phyloP scores from a whole-genome alignment of 2,888 invertebrate species.

The Ectemnius continuus region DNA sequence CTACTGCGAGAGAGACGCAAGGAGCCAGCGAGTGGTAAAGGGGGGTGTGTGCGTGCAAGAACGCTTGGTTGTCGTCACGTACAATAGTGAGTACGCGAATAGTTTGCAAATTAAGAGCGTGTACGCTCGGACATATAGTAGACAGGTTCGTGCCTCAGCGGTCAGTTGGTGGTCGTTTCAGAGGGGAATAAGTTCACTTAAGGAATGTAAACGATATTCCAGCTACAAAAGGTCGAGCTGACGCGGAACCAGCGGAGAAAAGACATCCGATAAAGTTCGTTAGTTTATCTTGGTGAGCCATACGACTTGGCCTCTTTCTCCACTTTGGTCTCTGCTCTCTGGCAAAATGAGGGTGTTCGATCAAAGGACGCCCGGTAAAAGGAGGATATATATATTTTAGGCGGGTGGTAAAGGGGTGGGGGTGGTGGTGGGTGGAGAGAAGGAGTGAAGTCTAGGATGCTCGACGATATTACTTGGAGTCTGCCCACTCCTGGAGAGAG shows the following conservation, averaged over 20 bases:
- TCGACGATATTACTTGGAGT: constrained; percentile 31
- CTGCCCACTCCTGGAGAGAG: not conserved
- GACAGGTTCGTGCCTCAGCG: constrained; percentile 12
- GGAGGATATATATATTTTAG: constrained; percentile 1
- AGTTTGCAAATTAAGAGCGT: constrained; percentile 64
- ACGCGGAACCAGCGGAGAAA: not conserved
- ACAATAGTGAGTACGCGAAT: constrained; percentile 51
- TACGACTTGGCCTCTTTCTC: too few species aligned
- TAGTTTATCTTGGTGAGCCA: not conserved
- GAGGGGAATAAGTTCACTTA: not conserved
- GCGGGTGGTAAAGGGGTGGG: too few species aligned
- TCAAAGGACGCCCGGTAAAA: not conserved
- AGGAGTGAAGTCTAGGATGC: constrained; percentile 6
- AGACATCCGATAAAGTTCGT: constrained; percentile 6
- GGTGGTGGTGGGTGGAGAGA: not conserved
- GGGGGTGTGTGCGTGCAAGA: constrained; percentile 31
- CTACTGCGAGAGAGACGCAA: not conserved
- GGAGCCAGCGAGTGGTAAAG: not conserved
- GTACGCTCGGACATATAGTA: constrained; percentile 24
- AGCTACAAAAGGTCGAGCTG: too few species aligned
- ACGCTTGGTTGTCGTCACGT: constrained; percentile 50
- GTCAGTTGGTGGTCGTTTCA: constrained; percentile 5
- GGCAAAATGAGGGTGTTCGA: not conserved
- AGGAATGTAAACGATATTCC: constrained; percentile 7
- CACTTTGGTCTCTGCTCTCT: not conserved